phyloP scores from a whole-genome alignment of 2,113 vertebrate genomes.

The Neolamprologus ventralis region DNA sequence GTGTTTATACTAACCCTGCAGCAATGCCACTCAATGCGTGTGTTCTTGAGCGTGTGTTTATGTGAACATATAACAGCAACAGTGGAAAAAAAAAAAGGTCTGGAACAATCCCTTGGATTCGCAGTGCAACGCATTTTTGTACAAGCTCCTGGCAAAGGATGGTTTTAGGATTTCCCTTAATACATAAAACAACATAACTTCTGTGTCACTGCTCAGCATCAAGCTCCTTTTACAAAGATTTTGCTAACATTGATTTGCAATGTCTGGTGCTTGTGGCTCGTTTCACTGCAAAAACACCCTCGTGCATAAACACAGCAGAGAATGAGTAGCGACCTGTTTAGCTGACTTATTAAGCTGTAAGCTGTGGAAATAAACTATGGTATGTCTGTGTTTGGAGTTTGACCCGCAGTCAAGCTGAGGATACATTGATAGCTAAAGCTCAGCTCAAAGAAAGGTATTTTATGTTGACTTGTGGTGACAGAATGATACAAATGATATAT shows the following conservation, averaged over 20 bases:
- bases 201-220: not conserved
- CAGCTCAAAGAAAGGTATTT: not conserved
- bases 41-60: not conserved
- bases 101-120: not conserved
- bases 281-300: not conserved
- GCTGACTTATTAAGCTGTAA: constrained; percentile 12
- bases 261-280: not conserved
- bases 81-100: not conserved
- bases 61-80: not conserved
- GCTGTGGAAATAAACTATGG: constrained; percentile 8
- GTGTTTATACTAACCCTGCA: constrained; percentile 50
- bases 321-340: not conserved
- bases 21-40: constrained; percentile 15
- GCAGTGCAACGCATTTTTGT: not conserved
- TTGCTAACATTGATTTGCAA: constrained; percentile 3
- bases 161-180: not conserved
- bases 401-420: not conserved
- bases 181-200: not conserved
- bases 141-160: not conserved
- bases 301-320: not conserved
- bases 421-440: not conserved
- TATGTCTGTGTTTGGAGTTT: not conserved
- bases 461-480: not conserved
- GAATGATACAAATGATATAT: not conserved
- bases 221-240: not conserved